phyloP scores from a whole-genome alignment of 2,888 invertebrate genomes.

The Ophion ellenae region DNA sequence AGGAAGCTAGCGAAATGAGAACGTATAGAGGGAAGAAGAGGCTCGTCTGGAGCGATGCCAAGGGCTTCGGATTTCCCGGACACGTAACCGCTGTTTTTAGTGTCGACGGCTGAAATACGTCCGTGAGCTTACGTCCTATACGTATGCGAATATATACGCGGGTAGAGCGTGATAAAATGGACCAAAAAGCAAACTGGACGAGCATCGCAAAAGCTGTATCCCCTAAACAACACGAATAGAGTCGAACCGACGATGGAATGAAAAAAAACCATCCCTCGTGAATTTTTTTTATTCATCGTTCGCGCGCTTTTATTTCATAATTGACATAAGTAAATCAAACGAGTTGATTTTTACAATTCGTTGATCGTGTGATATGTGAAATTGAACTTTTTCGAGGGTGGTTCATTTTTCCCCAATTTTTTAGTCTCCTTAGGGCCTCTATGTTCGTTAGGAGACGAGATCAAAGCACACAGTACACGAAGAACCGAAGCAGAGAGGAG shows the following conservation, averaged over 20 bases:
- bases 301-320: too few species aligned
- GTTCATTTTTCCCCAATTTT: too few species aligned
- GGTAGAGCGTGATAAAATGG: neutral
- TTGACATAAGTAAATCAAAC: too few species aligned
- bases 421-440: neutral
- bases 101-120: slow-evolving; percentile 72
- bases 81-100: slow-evolving; percentile 78
- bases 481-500: neutral
- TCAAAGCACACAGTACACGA: neutral
- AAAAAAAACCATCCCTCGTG: too few species aligned
- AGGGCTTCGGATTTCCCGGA: slow-evolving; percentile 74
- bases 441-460: neutral
- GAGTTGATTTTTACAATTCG: too few species aligned
- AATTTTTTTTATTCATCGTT: too few species aligned
- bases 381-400: too few species aligned
- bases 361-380: too few species aligned
- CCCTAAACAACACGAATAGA: neutral
- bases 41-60: slow-evolving; percentile 74
- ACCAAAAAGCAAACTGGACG: neutral
- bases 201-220: neutral
- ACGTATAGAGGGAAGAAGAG: slow-evolving; percentile 68
- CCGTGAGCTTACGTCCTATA: slow-evolving; percentile 48
- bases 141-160: slow-evolving; percentile 6
- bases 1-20: slow-evolving; percentile 34
- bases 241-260: too few species aligned